Conservation (phyloP, 2,113 vertebrate genomes). For the Lamprotornis superbus region DNA sequence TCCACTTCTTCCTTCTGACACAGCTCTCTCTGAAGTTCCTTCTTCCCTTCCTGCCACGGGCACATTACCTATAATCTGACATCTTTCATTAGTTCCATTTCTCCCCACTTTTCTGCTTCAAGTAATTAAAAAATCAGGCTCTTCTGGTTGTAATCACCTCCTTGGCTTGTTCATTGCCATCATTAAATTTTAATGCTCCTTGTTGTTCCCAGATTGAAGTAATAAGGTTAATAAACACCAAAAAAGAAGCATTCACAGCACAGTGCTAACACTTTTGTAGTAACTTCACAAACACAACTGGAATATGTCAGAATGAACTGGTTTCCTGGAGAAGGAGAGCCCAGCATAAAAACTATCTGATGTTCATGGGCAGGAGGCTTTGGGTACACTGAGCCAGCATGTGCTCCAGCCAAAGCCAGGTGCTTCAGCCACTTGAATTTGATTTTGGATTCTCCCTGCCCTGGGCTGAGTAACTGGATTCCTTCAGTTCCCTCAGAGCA, state of each 20-base stretch:
- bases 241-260: neutral
- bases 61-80: neutral
- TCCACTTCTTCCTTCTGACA: neutral
- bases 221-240: neutral
- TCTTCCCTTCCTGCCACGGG: neutral
- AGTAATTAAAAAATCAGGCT: neutral
- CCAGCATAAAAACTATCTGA: neutral
- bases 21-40: fast-evolving
- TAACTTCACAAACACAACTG: neutral
- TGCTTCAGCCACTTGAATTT: neutral
- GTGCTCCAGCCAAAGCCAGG: neutral
- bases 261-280: neutral
- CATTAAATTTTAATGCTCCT: neutral
- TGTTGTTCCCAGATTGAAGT: neutral
- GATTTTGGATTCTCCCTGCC: neutral
- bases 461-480: neutral
- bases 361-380: neutral
- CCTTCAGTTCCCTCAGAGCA: neutral
- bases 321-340: neutral
- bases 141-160: neutral
- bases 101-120: neutral
- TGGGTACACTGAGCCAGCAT: neutral
- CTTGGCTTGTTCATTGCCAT: neutral
- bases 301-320: neutral
- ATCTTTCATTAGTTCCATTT: neutral